A percentile compares a stretch with the other conserved stretches of the same genome.
These are phyloP conservation scores for Macroramphosus scolopax DNA, from an alignment of 2,797 vertebrate genomes.

Conservation along the genomic window DNA sequence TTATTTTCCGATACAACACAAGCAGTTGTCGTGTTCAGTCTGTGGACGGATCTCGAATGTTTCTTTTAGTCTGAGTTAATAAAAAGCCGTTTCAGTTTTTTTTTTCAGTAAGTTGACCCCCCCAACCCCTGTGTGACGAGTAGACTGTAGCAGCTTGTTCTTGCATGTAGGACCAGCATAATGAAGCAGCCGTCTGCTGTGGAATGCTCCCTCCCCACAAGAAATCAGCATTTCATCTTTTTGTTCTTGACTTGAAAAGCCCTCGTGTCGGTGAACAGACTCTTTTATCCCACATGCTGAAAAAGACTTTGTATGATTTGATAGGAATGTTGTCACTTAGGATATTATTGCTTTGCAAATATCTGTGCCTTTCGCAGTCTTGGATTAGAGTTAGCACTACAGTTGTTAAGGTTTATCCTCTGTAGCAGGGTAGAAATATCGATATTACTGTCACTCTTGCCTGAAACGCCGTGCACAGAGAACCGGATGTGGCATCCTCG, in stretches of 20 bases:
- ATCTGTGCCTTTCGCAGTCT: slow-evolving; percentile 77
- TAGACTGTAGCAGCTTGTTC: slow-evolving; percentile 60
- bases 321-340: slow-evolving; percentile 73
- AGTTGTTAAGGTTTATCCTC: slow-evolving; percentile 67
- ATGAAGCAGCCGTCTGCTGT: slow-evolving; percentile 71
- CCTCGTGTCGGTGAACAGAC: slow-evolving; percentile 38
- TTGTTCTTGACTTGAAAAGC: slow-evolving; percentile 66
- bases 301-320: slow-evolving; percentile 67
- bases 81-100: slow-evolving; percentile 19
- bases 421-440: slow-evolving; percentile 69
- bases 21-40: slow-evolving; percentile 42
- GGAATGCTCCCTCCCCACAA: slow-evolving; percentile 59
- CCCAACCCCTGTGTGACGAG: slow-evolving; percentile 53
- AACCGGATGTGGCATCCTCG: slow-evolving; percentile 44
- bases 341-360: slow-evolving; percentile 76
- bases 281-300: slow-evolving; percentile 52
- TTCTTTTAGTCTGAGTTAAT: slow-evolving; percentile 23
- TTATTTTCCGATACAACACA: slow-evolving; percentile 31
- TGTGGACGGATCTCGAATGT: slow-evolving; percentile 59
- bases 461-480: slow-evolving; percentile 47
- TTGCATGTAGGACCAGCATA: slow-evolving; percentile 51
- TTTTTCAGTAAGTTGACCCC: slow-evolving; percentile 40
- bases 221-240: slow-evolving; percentile 66
- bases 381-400: slow-evolving; percentile 70
- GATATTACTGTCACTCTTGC: slow-evolving; percentile 55